Base-by-base conservation (phyloP, 1,140 invertebrate species). In the Drosophila neocordata region DNA sequence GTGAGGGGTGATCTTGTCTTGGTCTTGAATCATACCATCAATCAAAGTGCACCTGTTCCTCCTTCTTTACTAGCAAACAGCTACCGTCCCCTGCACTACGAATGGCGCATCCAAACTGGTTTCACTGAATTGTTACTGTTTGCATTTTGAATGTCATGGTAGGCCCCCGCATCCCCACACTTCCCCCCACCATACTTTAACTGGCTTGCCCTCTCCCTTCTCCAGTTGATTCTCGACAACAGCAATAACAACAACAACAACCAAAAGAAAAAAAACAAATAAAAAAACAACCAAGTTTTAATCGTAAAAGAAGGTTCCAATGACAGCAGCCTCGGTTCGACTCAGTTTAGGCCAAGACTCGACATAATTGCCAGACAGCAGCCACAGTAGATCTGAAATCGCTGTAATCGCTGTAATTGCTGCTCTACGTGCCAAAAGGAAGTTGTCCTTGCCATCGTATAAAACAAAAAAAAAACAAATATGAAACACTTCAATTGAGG, bases 91-190 rank as follows among this genome's bases (percentile, higher is more conserved):
- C 12, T 37, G 51, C 73, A 66, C 73, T 69, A 70, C 73, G 59
- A 41, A 8, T 24, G 24, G 69, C 73, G 73, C 73, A 77, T 76
- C 66, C 11, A 77, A 74, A 77, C 73, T 70, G 73, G 73, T 77
- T 75, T 76, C 52, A 18, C 18, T 56, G 27, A 18, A 56, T 20
- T 48, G 71, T 41, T 31, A 60, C 71, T 57, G 70, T 73, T 73
- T 75, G 72, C 72, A 75, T 75, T 74, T 75, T 75, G 72, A 75
- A 75, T 75, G 72, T 75, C 72, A 75, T 57, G 72, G 51, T 75
- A 65, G 41, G 7, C 41, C 41, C 15, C 41, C 18, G 2, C 15
- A 15, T 11, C 13, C 13, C 8, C 4, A 8, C 41, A 20, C 8
- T 11, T 5, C 15, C 15, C 6, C 9, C 8, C 41, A 13, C 41